A percentile compares a stretch with the other conserved stretches of the same genome.
These are phyloP conservation scores for Drosophila persimilis DNA, from an alignment of 1,140 invertebrate genomes.

Conservation along the genomic window DNA sequence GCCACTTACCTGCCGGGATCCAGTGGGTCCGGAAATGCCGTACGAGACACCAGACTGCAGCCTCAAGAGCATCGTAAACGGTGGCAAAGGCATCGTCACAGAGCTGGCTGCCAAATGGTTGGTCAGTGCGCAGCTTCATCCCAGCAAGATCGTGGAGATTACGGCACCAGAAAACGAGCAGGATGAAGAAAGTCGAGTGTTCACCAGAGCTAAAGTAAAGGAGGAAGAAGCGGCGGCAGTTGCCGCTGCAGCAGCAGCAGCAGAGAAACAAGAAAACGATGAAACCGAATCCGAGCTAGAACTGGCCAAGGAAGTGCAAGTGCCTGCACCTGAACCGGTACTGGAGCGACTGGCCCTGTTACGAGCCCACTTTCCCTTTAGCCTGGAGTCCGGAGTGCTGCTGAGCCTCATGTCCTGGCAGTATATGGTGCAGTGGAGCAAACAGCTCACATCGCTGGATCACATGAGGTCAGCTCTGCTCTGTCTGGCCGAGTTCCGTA, in stretches of 20 bases:
- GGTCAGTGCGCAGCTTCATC: slow-evolving; percentile 87
- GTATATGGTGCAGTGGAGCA: slow-evolving; percentile 93
- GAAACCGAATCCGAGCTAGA: slow-evolving; percentile 30
- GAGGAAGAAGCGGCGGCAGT: background rate
- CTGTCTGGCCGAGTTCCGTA: slow-evolving; percentile 84
- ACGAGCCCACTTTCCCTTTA: slow-evolving; percentile 92
- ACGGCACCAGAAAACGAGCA: slow-evolving; percentile 47
- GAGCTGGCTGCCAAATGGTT: slow-evolving; percentile 93
- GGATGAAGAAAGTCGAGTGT: slow-evolving; percentile 37
- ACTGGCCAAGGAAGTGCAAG: slow-evolving; percentile 30
- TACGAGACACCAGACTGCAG: slow-evolving; percentile 87
- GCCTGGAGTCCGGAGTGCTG: slow-evolving; percentile 90
- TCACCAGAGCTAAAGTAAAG: slow-evolving; percentile 19
- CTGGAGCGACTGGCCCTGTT: slow-evolving; percentile 86
- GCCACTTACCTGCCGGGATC: slow-evolving; percentile 51
- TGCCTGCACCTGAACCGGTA: slow-evolving; percentile 77
- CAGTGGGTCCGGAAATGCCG: slow-evolving; percentile 84
- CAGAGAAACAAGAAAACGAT: background rate
- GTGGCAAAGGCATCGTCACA: slow-evolving; percentile 92
- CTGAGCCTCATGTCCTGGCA: slow-evolving; percentile 95
- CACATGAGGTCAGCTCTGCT: slow-evolving; percentile 86
- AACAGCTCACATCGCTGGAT: slow-evolving; percentile 87
- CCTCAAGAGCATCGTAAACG: slow-evolving; percentile 88
- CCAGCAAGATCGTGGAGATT: slow-evolving; percentile 82
- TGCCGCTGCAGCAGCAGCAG: background rate